phyloP scores from a whole-genome alignment of 2,888 invertebrate genomes.

The Anthrax anthrax region DNA sequence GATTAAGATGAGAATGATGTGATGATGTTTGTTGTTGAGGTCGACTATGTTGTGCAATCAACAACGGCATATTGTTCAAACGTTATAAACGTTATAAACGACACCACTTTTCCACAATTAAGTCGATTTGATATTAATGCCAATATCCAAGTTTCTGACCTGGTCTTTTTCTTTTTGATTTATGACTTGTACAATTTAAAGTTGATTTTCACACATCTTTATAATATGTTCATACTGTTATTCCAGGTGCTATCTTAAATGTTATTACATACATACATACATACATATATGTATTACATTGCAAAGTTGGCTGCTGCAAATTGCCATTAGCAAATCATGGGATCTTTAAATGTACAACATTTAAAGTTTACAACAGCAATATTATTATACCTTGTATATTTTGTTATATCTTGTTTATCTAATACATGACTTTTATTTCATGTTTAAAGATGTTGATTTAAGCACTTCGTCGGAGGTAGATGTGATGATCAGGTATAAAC shows the following conservation, averaged over 20 bases:
- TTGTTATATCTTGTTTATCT: too few relatives aligned
- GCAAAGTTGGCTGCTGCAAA: too few relatives aligned
- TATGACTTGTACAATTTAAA: conserved; percentile 2
- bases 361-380: too few relatives aligned
- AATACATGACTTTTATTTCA: too few relatives aligned
- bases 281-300: too few relatives aligned
- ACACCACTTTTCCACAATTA: not conserved
- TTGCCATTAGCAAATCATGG: too few relatives aligned
- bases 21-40: not conserved
- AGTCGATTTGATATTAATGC: not conserved
- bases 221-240: conserved; percentile 2
- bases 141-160: not conserved
- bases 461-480: not conserved
- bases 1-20: not conserved
- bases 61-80: conserved; percentile 14
- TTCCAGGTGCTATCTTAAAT: not conserved
- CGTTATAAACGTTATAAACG: not conserved
- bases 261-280: not conserved
- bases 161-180: not conserved
- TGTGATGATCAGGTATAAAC: not conserved
- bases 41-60: conserved; percentile 15
- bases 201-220: not conserved
- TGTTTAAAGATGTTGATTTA: too few relatives aligned
- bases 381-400: too few relatives aligned
- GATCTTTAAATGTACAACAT: not conserved